Percentiles rank a stretch among this genome's conserved stretches.
These are phyloP conservation scores for Balearica regulorum DNA, from an alignment of 2,797 vertebrate species.

Conservation along the genomic window DNA sequence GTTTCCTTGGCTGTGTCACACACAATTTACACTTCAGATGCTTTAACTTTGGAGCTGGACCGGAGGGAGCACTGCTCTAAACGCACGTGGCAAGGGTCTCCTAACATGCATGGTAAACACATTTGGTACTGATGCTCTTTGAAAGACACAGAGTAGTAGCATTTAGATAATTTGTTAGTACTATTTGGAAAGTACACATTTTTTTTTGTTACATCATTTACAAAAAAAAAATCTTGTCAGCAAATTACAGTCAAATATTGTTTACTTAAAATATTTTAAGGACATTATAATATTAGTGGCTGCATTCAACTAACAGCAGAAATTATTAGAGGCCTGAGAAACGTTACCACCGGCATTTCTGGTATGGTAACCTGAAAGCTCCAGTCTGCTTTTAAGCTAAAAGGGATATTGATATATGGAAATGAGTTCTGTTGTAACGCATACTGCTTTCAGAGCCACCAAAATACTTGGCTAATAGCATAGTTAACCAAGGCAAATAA, in stretches of 20 bases:
- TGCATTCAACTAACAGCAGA: background rate
- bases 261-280: background rate
- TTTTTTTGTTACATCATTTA: background rate
- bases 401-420: background rate
- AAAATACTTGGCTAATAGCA: background rate
- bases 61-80: background rate
- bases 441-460: background rate
- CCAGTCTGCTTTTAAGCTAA: background rate
- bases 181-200: background rate
- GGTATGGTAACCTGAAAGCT: background rate
- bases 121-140: background rate
- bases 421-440: background rate
- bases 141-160: background rate
- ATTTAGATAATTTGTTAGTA: background rate
- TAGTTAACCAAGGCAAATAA: background rate
- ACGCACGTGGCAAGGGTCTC: background rate
- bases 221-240: background rate
- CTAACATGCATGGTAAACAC: background rate
- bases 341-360: background rate
- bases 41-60: conserved; percentile 39
- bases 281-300: background rate
- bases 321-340: background rate
- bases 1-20: conserved; percentile 51
- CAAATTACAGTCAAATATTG: background rate
- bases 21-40: conserved; percentile 57